Conservation (phyloP, 2,797 vertebrate genomes). For the Sebastes cheni region DNA sequence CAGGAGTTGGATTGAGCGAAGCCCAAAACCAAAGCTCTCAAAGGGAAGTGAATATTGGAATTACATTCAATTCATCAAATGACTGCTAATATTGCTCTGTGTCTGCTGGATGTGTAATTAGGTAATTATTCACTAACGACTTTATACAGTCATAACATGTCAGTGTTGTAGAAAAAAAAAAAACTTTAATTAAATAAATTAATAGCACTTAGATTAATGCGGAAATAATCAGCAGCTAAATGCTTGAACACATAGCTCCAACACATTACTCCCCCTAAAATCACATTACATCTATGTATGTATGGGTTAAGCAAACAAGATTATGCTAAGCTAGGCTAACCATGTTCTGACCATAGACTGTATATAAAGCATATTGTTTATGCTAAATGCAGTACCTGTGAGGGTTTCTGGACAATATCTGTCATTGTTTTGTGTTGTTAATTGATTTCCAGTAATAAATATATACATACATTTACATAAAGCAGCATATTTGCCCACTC, state of each 20-base stretch:
- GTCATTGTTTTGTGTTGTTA: too few species aligned
- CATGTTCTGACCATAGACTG: too few species aligned
- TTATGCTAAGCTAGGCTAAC: not conserved
- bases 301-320: too few species aligned
- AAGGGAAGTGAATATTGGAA: not conserved
- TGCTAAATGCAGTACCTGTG: too few species aligned
- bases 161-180: not conserved
- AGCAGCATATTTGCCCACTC: too few species aligned
- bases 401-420: too few species aligned
- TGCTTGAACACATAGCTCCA: not conserved
- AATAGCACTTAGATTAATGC: not conserved
- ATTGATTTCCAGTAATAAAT: too few species aligned
- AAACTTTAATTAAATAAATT: not conserved
- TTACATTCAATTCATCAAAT: not conserved
- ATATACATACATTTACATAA: rapidly evolving
- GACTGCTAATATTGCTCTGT: not conserved
- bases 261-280: not conserved
- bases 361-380: too few species aligned
- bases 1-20: not conserved
- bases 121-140: not conserved
- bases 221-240: not conserved
- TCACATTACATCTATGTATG: not conserved
- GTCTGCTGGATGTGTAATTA: not conserved
- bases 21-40: not conserved
- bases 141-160: not conserved